These are phyloP conservation scores for Mantis religiosa DNA, from an alignment of 2,888 invertebrate genomes.

Conservation along the genomic window DNA sequence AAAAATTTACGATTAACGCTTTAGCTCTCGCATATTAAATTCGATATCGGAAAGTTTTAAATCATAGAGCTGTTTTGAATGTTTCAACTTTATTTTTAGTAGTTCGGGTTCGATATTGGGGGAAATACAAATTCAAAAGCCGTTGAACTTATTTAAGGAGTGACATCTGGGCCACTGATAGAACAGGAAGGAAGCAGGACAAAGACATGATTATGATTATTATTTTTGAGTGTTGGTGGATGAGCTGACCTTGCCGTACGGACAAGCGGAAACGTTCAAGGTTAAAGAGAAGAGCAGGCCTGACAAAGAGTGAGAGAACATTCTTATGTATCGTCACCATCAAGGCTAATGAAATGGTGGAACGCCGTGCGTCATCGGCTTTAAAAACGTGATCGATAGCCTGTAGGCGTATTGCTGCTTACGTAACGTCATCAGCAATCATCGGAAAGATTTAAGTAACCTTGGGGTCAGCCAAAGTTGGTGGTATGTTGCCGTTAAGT, in stretches of 20 bases:
- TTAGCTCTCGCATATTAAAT: no score
- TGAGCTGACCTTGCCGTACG: slow-evolving; percentile 44
- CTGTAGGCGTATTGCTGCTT: no score
- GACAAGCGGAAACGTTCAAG: slow-evolving; percentile 40
- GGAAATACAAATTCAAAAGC: no score
- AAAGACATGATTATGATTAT: slow-evolving; percentile 36
- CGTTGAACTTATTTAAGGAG: no score
- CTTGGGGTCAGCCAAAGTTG: no score
- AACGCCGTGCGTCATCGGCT: slow-evolving; percentile 9
- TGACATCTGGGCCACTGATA: neutral
- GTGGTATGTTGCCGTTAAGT: neutral
- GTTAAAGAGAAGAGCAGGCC: slow-evolving; percentile 6
- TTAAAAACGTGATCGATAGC: neutral
- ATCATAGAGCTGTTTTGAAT: no score
- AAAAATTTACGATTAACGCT: no score
- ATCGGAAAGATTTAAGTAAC: no score
- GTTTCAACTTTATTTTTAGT: no score
- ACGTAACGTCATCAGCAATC: no score
- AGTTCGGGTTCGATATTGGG: no score
- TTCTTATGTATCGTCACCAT: neutral
- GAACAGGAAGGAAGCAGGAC: slow-evolving; percentile 32
- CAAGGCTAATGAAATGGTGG: neutral
- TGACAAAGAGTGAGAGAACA: slow-evolving; percentile 10
- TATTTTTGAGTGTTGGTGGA: slow-evolving; percentile 38
- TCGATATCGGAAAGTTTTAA: no score